Evolutionary conservation across 2,888 invertebrate species (phyloP).

Genomic region (Desoria tigrina): DNA sequence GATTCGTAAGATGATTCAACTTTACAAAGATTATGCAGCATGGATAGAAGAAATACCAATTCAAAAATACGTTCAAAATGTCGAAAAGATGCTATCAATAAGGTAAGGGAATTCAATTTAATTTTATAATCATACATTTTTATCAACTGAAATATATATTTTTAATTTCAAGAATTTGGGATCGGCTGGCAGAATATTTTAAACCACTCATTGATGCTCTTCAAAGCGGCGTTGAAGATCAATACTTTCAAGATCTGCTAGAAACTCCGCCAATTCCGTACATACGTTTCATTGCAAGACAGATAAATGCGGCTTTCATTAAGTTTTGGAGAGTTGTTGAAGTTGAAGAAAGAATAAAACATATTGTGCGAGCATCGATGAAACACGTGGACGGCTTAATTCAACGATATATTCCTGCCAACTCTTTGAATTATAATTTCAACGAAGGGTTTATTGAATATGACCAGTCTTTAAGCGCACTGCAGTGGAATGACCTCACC

Average conservation of each 20-base stretch:
- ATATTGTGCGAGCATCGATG: slow-evolving; percentile 48
- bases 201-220: slow-evolving; percentile 52
- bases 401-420: slow-evolving; percentile 50
- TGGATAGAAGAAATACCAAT: slow-evolving; percentile 56
- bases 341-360: slow-evolving; percentile 46
- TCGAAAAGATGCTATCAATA: slow-evolving; percentile 44
- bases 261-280: slow-evolving; percentile 54
- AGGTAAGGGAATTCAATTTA: slow-evolving; percentile 40
- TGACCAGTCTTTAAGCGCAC: slow-evolving; percentile 53
- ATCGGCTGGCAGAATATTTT: slow-evolving; percentile 49
- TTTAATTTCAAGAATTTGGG: slow-evolving; percentile 47
- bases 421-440: slow-evolving; percentile 47
- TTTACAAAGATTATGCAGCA: slow-evolving; percentile 53
- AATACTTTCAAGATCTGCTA: slow-evolving; percentile 49
- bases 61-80: slow-evolving; percentile 52
- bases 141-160: too few relatives aligned
- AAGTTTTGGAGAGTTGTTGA: slow-evolving; percentile 51
- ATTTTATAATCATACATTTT: too few relatives aligned
- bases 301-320: slow-evolving; percentile 40
- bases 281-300: slow-evolving; percentile 45
- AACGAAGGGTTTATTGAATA: slow-evolving; percentile 54
- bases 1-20: slow-evolving; percentile 39
- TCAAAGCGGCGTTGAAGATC: slow-evolving; percentile 44
- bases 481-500: slow-evolving; percentile 55
- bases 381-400: slow-evolving; percentile 47